phyloP scores from a whole-genome alignment of 2,888 invertebrate species.

The Sphaeridia pumilis region DNA sequence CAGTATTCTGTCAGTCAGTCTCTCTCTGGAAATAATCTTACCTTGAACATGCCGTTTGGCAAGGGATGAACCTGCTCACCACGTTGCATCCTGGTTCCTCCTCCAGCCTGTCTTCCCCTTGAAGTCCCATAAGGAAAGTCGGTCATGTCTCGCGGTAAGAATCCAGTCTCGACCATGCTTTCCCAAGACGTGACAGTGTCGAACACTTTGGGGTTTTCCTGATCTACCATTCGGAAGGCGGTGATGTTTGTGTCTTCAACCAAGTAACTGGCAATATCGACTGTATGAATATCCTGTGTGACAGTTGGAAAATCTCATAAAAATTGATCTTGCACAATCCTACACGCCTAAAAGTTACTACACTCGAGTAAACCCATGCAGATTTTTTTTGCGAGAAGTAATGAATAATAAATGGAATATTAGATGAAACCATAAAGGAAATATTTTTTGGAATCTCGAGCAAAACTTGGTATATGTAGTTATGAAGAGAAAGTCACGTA shows the following conservation, averaged over 20 bases:
- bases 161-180: conserved; percentile 26
- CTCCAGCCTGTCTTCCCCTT: background rate
- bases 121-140: background rate
- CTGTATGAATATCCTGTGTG: conserved; percentile 70
- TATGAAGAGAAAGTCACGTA: conserved; percentile 17
- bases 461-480: background rate
- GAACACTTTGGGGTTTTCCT: conserved; percentile 63
- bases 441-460: no score
- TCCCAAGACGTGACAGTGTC: conserved; percentile 65
- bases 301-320: background rate
- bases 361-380: background rate
- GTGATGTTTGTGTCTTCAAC: conserved; percentile 94
- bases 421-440: background rate
- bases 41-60: conserved; percentile 27
- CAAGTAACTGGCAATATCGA: conserved; percentile 85
- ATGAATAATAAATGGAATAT: conserved; percentile 2
- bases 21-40: conserved; percentile 15
- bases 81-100: background rate
- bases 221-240: conserved; percentile 78
- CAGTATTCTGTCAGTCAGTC: no score
- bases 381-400: background rate
- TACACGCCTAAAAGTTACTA: background rate
- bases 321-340: background rate
- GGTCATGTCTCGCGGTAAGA: conserved; percentile 7
- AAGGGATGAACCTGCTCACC: conserved; percentile 24